Evolutionary conservation across 2,113 vertebrate species (phyloP).

Genomic region (Isichthys henryi): DNA sequence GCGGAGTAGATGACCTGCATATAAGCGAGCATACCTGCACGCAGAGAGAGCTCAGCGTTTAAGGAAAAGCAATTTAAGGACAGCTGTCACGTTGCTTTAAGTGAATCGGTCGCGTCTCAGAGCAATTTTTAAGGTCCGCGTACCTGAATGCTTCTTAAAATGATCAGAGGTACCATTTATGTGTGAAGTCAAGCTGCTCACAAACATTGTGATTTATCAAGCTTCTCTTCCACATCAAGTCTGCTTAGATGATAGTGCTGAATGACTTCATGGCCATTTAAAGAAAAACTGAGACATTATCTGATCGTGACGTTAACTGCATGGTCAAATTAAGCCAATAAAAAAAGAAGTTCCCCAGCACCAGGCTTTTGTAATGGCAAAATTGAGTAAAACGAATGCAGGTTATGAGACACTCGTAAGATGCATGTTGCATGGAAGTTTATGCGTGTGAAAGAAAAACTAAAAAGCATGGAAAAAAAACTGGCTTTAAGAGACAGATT

Average conservation of each 20-base stretch:
- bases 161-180: background rate
- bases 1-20: background rate
- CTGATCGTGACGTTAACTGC: background rate
- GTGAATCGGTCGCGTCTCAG: background rate
- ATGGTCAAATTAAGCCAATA: background rate
- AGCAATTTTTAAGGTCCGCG: background rate
- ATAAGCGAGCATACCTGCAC: background rate
- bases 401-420: background rate
- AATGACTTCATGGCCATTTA: background rate
- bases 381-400: background rate
- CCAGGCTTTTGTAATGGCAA: background rate
- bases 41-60: background rate
- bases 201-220: background rate
- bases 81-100: background rate
- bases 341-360: background rate
- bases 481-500: background rate
- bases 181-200: background rate
- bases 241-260: background rate
- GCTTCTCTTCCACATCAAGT: background rate
- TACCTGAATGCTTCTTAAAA: background rate
- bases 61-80: background rate
- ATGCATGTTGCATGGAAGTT: background rate
- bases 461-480: background rate
- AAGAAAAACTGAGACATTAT: background rate
- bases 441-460: background rate